A percentile compares a stretch with the other conserved stretches of the same genome.
Conservation (phyloP, 1,140 invertebrate species). For the Musca vetustissima region DNA sequence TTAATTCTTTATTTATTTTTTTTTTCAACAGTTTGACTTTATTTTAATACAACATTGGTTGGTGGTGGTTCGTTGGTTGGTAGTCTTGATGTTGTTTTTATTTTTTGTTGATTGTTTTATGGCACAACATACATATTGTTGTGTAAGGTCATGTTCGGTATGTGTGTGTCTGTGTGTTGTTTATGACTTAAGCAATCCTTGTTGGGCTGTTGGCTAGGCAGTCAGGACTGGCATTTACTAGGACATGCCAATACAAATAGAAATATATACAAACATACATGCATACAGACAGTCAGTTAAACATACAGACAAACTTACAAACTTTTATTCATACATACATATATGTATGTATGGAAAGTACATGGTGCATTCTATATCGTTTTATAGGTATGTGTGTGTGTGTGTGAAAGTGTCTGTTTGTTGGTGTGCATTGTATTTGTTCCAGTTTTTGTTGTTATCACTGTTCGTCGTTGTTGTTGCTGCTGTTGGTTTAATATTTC, state of each 20-base stretch:
- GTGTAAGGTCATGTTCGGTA: slow-evolving; percentile 8
- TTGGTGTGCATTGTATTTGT: background rate
- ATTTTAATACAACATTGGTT: background rate
- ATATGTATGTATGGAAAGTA: background rate
- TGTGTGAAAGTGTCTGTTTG: background rate
- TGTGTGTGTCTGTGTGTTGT: background rate
- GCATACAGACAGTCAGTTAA: too few species aligned
- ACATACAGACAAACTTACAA: background rate
- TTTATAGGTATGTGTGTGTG: background rate
- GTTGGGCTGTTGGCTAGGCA: background rate
- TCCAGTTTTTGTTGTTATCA: slow-evolving; percentile 8
- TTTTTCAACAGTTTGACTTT: too few species aligned
- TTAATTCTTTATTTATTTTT: too few species aligned
- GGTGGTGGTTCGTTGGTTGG: too few species aligned
- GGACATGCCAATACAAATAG: too few species aligned
- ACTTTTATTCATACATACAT: background rate
- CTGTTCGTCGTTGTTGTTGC: too few species aligned
- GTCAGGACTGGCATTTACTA: too few species aligned
- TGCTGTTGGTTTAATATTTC: background rate
- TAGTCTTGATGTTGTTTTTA: background rate
- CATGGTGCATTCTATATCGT: too few species aligned
- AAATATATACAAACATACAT: too few species aligned
- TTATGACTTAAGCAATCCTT: slow-evolving; percentile 16
- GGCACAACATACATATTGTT: slow-evolving; percentile 10
- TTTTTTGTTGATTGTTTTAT: background rate